Evolutionary conservation across 2,888 invertebrate species (phyloP).

Genomic region (Trichogramma dendrolimi): DNA sequence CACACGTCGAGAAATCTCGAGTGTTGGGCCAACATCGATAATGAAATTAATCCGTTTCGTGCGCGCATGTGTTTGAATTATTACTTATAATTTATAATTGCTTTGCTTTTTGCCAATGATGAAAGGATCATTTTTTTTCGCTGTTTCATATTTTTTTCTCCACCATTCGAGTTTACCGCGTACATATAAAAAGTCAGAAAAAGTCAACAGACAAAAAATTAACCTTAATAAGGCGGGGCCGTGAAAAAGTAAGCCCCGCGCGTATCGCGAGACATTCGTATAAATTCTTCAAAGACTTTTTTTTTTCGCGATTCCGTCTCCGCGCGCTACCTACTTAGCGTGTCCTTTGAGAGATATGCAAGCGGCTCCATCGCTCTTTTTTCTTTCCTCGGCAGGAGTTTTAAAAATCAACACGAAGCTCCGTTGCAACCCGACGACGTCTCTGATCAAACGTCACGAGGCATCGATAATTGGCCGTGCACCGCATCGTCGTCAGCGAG

Average conservation of each 20-base stretch:
- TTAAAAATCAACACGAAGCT: slow-evolving; percentile 46
- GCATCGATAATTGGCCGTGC: slow-evolving; percentile 50
- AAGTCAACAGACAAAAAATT: not conserved
- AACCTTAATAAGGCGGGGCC: not conserved
- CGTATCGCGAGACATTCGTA: slow-evolving; percentile 25
- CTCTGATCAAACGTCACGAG: slow-evolving; percentile 46
- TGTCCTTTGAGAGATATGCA: slow-evolving; percentile 30
- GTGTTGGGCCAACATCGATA: slow-evolving; percentile 52
- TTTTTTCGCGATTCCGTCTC: not conserved
- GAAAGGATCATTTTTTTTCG: no score
- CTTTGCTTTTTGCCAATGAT: no score
- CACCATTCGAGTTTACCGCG: no score
- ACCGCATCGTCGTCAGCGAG: slow-evolving; percentile 35
- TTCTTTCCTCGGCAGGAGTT: slow-evolving; percentile 38
- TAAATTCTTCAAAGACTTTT: slow-evolving; percentile 12
- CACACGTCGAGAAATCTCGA: slow-evolving; percentile 43
- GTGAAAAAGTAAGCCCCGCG: slow-evolving; percentile 23
- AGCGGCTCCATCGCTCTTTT: slow-evolving; percentile 5
- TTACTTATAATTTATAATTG: no score
- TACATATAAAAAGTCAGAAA: not conserved
- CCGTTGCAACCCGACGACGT: slow-evolving; percentile 23
- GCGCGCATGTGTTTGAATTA: no score
- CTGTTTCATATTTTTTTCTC: no score
- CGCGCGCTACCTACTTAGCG: slow-evolving; percentile 9
- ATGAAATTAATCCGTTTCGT: slow-evolving; percentile 49